Percentiles rank a stretch among this genome's conserved stretches.
phyloP scores from a whole-genome alignment of 2,888 invertebrate species.

The Ctena decussata region DNA sequence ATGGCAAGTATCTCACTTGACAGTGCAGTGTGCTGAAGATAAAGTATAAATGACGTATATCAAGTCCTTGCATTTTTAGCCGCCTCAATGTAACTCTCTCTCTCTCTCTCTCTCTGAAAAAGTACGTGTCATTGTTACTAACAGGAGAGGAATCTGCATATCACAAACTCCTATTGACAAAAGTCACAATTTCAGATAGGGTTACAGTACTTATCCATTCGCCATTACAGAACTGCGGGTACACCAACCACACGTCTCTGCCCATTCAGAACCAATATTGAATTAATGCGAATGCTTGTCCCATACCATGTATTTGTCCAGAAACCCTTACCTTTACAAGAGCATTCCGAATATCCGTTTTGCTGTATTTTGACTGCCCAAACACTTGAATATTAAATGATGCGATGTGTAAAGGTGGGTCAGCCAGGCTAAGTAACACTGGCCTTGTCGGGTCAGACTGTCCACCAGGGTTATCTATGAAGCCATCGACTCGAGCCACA shows the following conservation, averaged over 20 bases:
- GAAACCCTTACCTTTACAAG: constrained; percentile 70
- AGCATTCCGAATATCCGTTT: constrained; percentile 61
- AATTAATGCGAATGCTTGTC: no score
- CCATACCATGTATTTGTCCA: no score
- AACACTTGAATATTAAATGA: constrained; percentile 80
- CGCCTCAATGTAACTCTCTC: no score
- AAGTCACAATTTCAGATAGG: neutral
- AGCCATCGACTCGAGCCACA: neutral
- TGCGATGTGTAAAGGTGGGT: constrained; percentile 70
- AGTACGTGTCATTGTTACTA: no score
- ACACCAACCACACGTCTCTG: neutral
- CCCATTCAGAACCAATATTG: neutral
- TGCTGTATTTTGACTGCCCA: constrained; percentile 70
- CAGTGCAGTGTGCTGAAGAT: no score
- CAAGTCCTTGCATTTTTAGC: no score
- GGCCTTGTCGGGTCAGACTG: neutral
- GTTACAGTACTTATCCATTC: neutral
- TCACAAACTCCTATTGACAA: neutral
- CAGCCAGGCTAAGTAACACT: constrained; percentile 54
- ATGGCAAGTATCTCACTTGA: no score
- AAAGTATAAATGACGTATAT: no score
- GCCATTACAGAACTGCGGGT: neutral
- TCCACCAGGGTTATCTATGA: neutral
- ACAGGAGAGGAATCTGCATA: no score
- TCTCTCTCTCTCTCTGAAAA: no score